phyloP scores from a whole-genome alignment of 2,888 invertebrate species.

The Ormyrus rosae region DNA sequence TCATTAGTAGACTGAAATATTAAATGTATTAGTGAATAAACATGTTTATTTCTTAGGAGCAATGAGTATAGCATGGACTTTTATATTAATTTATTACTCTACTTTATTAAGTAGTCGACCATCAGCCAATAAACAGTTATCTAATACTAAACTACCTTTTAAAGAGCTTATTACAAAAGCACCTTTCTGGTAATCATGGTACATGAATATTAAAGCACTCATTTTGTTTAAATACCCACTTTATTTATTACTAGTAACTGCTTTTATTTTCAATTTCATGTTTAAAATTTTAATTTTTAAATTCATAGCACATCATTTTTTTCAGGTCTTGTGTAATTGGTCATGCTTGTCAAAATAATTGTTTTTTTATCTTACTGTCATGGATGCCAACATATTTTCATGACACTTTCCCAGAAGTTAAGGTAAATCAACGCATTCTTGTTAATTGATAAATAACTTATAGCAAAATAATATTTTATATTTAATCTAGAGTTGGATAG shows the following conservation, averaged over 20 bases:
- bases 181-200: constrained; percentile 79
- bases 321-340: constrained; percentile 82
- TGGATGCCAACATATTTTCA: constrained; percentile 87
- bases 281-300: constrained; percentile 21
- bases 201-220: constrained; percentile 52
- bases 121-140: constrained; percentile 68
- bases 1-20: too few relatives aligned
- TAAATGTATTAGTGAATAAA: not conserved
- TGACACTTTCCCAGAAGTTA: constrained; percentile 82
- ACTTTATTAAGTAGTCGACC: constrained; percentile 59
- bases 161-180: constrained; percentile 78
- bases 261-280: not conserved
- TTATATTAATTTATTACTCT: constrained; percentile 77
- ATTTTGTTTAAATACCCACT: constrained; percentile 12
- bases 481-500: constrained; percentile 79
- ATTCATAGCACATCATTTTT: constrained; percentile 28
- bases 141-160: constrained; percentile 79
- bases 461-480: constrained; percentile 21
- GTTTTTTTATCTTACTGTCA: constrained; percentile 83
- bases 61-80: constrained; percentile 79
- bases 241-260: constrained; percentile 7
- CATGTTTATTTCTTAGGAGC: constrained; percentile 70
- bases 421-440: constrained; percentile 66
- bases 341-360: constrained; percentile 85
- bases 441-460: constrained; percentile 4